These are phyloP conservation scores for Zingel zingel DNA, from an alignment of 2,113 vertebrate genomes.

Conservation along the genomic window DNA sequence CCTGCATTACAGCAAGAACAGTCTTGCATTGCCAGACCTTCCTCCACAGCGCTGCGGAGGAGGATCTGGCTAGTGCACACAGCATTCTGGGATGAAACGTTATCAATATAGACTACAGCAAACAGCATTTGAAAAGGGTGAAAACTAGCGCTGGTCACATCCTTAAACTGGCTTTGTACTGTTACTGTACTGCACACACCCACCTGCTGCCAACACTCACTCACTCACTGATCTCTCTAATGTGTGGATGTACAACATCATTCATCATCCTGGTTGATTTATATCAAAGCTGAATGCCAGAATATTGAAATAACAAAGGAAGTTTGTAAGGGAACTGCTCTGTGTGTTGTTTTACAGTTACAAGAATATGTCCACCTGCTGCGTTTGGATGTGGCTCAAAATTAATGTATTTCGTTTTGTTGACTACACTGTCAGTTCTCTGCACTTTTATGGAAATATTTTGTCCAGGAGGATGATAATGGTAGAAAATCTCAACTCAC, in stretches of 20 bases:
- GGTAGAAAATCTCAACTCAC: slow-evolving; percentile 4
- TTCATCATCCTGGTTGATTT: slow-evolving; percentile 36
- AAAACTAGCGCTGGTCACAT: neutral
- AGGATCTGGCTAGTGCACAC: too few relatives aligned
- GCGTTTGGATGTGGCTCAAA: neutral
- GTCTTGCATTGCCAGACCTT: too few relatives aligned
- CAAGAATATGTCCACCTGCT: neutral
- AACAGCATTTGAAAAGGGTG: neutral
- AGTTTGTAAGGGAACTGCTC: neutral
- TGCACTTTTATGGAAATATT: neutral
- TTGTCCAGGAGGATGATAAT: neutral
- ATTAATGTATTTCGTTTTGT: neutral
- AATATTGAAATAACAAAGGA: slow-evolving; percentile 21
- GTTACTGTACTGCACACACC: slow-evolving; percentile 38
- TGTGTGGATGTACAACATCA: slow-evolving; percentile 40
- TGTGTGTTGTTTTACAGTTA: slow-evolving; percentile 5
- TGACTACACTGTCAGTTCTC: neutral
- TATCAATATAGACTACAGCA: neutral
- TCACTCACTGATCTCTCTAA: slow-evolving; percentile 34
- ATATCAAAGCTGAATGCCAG: slow-evolving; percentile 32
- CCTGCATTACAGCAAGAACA: too few relatives aligned
- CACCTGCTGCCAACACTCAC: slow-evolving; percentile 49
- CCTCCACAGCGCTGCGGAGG: too few relatives aligned
- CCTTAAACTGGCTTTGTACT: slow-evolving; percentile 1
- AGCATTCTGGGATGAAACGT: too few relatives aligned